A percentile compares a stretch with the other conserved stretches of the same genome.
Conservation (phyloP, 2,888 invertebrate genomes). For the Embidobia sp. region DNA sequence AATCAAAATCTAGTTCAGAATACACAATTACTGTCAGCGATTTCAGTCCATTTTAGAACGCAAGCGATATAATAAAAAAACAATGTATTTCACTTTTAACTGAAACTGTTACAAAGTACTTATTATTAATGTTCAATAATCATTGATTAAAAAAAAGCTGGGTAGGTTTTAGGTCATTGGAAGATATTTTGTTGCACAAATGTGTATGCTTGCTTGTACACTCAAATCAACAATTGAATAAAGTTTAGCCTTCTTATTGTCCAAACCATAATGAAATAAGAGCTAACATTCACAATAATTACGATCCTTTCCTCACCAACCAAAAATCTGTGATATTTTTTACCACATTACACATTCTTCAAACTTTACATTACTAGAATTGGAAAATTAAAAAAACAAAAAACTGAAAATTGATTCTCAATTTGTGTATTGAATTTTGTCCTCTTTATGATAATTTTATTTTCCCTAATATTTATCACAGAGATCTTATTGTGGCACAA, state of each 20-base stretch:
- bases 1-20: too few species aligned
- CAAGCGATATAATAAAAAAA: constrained; percentile 12
- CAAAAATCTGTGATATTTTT: background rate
- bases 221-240: constrained; percentile 3
- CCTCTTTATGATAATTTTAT: too few species aligned
- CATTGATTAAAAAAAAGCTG: background rate
- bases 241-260: constrained; percentile 1
- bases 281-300: background rate
- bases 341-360: too few species aligned
- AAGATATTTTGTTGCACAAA: constrained; percentile 3
- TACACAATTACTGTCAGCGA: too few species aligned
- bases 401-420: too few species aligned
- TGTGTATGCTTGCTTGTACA: too few species aligned
- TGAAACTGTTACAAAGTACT: constrained; percentile 19
- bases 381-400: too few species aligned
- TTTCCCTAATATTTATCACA: too few species aligned
- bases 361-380: too few species aligned
- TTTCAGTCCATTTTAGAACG: too few species aligned
- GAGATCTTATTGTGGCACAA: background rate
- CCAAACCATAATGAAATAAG: constrained; percentile 29
- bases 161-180: too few species aligned
- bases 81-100: constrained; percentile 19
- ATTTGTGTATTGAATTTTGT: too few species aligned
- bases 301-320: background rate
- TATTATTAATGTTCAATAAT: background rate